Evolutionary conservation across 2,888 invertebrate species (phyloP).

Genomic region (Palloptera scutellata): DNA sequence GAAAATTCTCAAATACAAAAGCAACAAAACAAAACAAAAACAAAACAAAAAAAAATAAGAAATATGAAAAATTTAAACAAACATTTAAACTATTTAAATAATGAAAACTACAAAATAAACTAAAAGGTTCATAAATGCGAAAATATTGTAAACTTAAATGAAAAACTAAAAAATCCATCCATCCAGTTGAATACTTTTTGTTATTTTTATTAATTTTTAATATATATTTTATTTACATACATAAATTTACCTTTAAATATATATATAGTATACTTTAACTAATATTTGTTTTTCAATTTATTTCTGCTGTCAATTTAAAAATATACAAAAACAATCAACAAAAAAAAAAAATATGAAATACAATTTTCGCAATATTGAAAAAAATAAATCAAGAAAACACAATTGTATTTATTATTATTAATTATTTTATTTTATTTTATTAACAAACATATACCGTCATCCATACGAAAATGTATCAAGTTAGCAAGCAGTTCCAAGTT

Average conservation of each 20-base stretch:
- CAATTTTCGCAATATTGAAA: not conserved
- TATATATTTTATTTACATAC: conserved; percentile 33
- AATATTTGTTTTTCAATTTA: not conserved
- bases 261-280: conserved; percentile 39
- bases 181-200: conserved; percentile 38
- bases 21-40: too few relatives aligned
- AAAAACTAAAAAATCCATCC: conserved; percentile 41
- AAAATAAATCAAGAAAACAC: too few relatives aligned
- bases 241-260: conserved; percentile 13
- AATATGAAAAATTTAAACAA: conserved; percentile 20
- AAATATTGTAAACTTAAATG: conserved; percentile 3
- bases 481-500: too few relatives aligned
- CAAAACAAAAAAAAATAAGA: conserved; percentile 23
- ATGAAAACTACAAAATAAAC: conserved; percentile 22
- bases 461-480: too few relatives aligned
- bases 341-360: conserved; percentile 2
- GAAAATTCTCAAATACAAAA: conserved; percentile 35
- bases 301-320: not conserved
- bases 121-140: conserved; percentile 14
- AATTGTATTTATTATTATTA: too few relatives aligned
- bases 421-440: too few relatives aligned
- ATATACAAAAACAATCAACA: conserved; percentile 10
- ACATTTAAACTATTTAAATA: conserved; percentile 19
- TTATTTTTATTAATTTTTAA: conserved; percentile 25
- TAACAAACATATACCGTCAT: too few relatives aligned